Evolutionary conservation across 2,797 vertebrate species (phyloP).

Genomic region (Benthosema pterotum): DNA sequence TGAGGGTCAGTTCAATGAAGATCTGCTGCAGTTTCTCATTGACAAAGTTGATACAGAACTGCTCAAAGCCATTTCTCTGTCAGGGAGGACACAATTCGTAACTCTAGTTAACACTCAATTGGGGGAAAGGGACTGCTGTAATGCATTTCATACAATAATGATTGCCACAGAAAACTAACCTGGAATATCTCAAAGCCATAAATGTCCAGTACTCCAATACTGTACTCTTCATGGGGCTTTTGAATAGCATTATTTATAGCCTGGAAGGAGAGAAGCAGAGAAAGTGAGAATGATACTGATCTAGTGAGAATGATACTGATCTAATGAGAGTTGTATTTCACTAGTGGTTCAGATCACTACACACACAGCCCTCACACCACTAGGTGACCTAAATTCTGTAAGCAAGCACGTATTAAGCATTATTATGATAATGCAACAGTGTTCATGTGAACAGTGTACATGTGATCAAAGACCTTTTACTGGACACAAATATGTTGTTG

Average conservation of each 20-base stretch:
- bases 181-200: slow-evolving; percentile 99
- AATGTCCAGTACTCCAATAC: slow-evolving; percentile 94
- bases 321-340: no score
- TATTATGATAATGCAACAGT: no score
- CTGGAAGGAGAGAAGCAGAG: slow-evolving; percentile 62
- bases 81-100: slow-evolving; percentile 9
- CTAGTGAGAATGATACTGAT: not conserved
- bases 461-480: no score
- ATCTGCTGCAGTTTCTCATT: slow-evolving; percentile 99
- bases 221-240: slow-evolving; percentile 92
- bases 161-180: slow-evolving; percentile 68
- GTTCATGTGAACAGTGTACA: no score
- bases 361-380: no score
- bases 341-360: no score
- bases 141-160: no score
- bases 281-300: not conserved
- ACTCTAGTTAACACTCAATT: no score
- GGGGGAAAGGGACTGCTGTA: no score
- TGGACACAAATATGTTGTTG: no score
- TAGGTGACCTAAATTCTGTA: no score
- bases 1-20: slow-evolving; percentile 97
- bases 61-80: slow-evolving; percentile 97
- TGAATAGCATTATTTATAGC: slow-evolving; percentile 93
- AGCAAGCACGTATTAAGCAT: no score
- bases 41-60: slow-evolving; percentile 99